Conservation (phyloP, 1,140 invertebrate species). For the Drosophila kikkawai region DNA sequence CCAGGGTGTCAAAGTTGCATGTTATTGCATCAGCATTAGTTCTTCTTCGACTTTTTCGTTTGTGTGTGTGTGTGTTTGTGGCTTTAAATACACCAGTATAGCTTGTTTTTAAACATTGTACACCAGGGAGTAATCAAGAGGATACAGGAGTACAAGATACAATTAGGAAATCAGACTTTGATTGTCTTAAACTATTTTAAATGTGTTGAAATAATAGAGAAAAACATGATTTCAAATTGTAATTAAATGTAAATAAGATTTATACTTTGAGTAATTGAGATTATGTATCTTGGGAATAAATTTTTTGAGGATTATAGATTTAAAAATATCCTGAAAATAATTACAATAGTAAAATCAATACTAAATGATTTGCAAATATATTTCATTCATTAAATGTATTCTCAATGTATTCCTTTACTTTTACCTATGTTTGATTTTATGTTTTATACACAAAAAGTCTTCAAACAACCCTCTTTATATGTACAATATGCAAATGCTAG, state of each 20-base stretch:
- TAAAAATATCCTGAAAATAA: too few species aligned
- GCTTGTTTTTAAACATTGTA: constrained; percentile 7
- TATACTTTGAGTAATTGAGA: too few species aligned
- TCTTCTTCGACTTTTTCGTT: constrained; percentile 25
- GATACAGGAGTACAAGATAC: neutral
- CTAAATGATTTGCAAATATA: too few species aligned
- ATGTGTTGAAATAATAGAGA: neutral
- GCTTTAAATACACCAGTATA: constrained; percentile 27
- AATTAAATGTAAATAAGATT: too few species aligned
- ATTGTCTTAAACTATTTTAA: neutral
- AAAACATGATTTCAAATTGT: too few species aligned
- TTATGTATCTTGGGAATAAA: too few species aligned
- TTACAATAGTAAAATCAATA: too few species aligned
- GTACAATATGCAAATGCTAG: neutral
- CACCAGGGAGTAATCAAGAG: constrained; percentile 4
- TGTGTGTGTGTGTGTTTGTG: constrained; percentile 6
- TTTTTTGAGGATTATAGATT: too few species aligned
- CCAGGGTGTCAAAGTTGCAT: constrained; percentile 77
- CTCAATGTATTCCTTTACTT: too few species aligned
- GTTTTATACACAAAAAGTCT: neutral
- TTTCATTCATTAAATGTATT: too few species aligned
- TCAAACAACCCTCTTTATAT: neutral
- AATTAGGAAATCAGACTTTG: constrained; percentile 3
- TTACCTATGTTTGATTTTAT: neutral
- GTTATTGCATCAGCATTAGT: constrained; percentile 80